A percentile compares a stretch with the other conserved stretches of the same genome.
Evolutionary conservation across 2,888 invertebrate species (phyloP).

Genomic region (Criorhina ranunculi): DNA sequence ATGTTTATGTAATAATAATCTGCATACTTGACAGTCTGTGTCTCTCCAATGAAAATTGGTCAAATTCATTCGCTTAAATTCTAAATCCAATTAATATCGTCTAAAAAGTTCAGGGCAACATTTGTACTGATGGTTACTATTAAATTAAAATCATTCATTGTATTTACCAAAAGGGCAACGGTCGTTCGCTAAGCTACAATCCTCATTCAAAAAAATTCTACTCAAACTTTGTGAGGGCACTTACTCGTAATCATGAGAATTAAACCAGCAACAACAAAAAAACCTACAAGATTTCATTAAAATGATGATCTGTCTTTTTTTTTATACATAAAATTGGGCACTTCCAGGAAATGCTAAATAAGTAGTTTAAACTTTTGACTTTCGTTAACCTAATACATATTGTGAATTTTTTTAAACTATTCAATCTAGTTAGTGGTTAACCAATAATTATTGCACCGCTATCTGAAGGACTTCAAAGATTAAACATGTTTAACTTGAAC

Average conservation of each 20-base stretch:
- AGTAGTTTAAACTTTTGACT: constrained; percentile 16
- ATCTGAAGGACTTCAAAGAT: constrained; percentile 29
- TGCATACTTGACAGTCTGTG: too few relatives aligned
- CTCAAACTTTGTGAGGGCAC: constrained; percentile 35
- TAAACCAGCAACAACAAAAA: neutral
- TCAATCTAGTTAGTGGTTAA: neutral
- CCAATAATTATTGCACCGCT: neutral
- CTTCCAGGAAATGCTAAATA: constrained; percentile 49
- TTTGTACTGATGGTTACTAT: neutral
- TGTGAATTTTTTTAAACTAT: neutral
- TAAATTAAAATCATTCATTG: constrained; percentile 4
- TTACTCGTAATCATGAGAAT: constrained; percentile 20
- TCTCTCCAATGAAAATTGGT: neutral
- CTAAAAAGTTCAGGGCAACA: neutral
- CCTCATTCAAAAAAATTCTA: constrained; percentile 1
- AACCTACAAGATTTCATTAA: constrained; percentile 8
- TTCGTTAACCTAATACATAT: neutral
- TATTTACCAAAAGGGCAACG: neutral
- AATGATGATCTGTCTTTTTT: neutral
- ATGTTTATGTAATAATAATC: too few relatives aligned
- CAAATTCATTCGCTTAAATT: neutral
- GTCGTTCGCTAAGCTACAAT: constrained; percentile 1
- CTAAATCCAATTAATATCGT: constrained; percentile 6
- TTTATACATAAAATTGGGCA: constrained; percentile 21
- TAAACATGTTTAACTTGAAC: constrained; percentile 34